Evolutionary conservation across 37 sponge, comb jelly and placozoan species (phyloP).

Genomic region (Theonella swinhoei): DNA sequence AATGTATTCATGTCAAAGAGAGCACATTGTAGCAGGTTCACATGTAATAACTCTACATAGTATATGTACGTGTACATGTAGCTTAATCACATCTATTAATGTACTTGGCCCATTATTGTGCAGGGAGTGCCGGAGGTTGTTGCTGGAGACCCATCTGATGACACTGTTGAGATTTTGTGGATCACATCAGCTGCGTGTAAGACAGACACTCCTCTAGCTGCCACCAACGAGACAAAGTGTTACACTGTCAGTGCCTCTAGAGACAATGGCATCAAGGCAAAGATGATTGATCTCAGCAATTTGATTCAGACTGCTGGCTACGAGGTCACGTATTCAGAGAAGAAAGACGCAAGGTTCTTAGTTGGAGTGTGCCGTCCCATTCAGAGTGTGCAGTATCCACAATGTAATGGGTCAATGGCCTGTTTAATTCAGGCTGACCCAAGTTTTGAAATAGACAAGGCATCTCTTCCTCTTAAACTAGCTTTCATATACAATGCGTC

Average conservation of each 20-base stretch:
- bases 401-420: slow-evolving; percentile 25
- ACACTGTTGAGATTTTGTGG: slow-evolving; percentile 59
- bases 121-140: slow-evolving; percentile 71
- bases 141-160: slow-evolving; percentile 28
- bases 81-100: too few species aligned
- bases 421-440: slow-evolving; percentile 12
- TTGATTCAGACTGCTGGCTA: slow-evolving; percentile 58
- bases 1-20: too few species aligned
- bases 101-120: too few species aligned
- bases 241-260: slow-evolving; percentile 38
- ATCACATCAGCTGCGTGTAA: slow-evolving; percentile 72
- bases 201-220: background rate
- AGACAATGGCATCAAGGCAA: slow-evolving; percentile 56
- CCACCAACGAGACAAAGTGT: slow-evolving; percentile 66
- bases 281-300: slow-evolving; percentile 48
- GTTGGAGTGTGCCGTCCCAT: slow-evolving; percentile 62
- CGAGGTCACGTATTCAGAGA: slow-evolving; percentile 10
- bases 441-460: background rate
- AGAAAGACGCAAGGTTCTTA: slow-evolving; percentile 7
- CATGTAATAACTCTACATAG: too few species aligned
- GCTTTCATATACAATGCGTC: background rate
- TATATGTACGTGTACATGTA: too few species aligned
- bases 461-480: background rate
- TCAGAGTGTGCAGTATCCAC: background rate
- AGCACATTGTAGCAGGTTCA: too few species aligned